phyloP scores from a whole-genome alignment of 2,888 invertebrate species.

The Drosophila incognita region DNA sequence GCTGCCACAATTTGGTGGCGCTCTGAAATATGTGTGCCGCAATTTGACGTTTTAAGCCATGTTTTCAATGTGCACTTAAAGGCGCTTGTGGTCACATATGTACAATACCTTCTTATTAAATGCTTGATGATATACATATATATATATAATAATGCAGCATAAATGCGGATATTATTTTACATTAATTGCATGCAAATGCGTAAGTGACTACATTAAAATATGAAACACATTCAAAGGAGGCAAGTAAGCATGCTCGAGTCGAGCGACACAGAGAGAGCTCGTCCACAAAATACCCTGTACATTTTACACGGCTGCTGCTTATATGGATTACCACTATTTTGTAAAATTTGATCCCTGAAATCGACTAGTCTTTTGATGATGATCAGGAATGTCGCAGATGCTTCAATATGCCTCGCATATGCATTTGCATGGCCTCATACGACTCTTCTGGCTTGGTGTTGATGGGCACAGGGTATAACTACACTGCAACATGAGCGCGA shows the following conservation, averaged over 20 bases:
- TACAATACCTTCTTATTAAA: conserved; percentile 29
- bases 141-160: conserved; percentile 35
- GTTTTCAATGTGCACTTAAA: conserved; percentile 57
- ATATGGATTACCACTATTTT: neutral
- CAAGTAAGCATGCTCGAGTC: neutral
- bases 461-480: neutral
- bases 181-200: conserved; percentile 63
- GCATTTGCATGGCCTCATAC: neutral
- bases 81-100: conserved; percentile 23
- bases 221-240: conserved; percentile 18
- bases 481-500: conserved; percentile 10
- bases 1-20: conserved; percentile 14
- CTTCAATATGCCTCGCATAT: neutral
- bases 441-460: neutral
- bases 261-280: neutral
- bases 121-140: neutral
- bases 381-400: neutral
- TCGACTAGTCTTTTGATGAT: neutral
- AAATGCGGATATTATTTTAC: conserved; percentile 51
- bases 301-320: neutral
- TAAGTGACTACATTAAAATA: conserved; percentile 61
- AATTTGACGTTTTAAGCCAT: conserved; percentile 10
- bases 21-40: neutral
- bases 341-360: neutral
- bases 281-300: neutral